Conservation (phyloP, 2,113 vertebrate species). For the Peromyscus californicus region DNA sequence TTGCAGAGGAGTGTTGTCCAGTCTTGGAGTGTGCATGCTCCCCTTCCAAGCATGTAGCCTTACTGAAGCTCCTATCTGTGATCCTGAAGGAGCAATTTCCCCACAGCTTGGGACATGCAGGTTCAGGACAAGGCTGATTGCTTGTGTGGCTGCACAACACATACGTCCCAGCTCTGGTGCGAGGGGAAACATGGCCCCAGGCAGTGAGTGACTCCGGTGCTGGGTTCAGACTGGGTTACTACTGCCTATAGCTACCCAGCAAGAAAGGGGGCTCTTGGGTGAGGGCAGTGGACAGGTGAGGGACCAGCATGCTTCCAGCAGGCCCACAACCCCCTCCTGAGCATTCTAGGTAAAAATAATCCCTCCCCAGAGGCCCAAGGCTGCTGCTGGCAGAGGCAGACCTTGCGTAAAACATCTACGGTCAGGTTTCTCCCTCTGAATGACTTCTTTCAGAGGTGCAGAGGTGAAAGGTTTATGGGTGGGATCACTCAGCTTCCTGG, state of each 20-base stretch:
- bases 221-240: constrained; percentile 44
- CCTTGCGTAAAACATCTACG: constrained; percentile 60
- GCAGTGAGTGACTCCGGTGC: neutral
- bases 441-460: constrained; percentile 77
- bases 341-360: constrained; percentile 71
- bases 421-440: constrained; percentile 77
- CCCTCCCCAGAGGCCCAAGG: constrained; percentile 49
- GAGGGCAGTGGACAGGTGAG: constrained; percentile 44
- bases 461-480: constrained; percentile 67
- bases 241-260: constrained; percentile 30
- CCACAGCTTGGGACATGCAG: constrained; percentile 26
- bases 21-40: constrained; percentile 28
- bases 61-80: constrained; percentile 65
- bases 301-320: constrained; percentile 25
- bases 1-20: neutral
- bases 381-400: neutral
- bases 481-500: constrained; percentile 64
- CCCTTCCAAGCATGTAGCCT: constrained; percentile 4
- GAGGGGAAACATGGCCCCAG: neutral
- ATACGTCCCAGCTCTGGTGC: neutral
- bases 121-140: constrained; percentile 23
- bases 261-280: neutral
- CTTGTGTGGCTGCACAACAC: constrained; percentile 65
- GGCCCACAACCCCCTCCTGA: neutral
- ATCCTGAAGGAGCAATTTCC: neutral